Evolutionary conservation across 2,797 vertebrate genomes (phyloP), one percentile per base, ranked within the genome.

Genomic region (Gymnopithys bicolor): DNA sequence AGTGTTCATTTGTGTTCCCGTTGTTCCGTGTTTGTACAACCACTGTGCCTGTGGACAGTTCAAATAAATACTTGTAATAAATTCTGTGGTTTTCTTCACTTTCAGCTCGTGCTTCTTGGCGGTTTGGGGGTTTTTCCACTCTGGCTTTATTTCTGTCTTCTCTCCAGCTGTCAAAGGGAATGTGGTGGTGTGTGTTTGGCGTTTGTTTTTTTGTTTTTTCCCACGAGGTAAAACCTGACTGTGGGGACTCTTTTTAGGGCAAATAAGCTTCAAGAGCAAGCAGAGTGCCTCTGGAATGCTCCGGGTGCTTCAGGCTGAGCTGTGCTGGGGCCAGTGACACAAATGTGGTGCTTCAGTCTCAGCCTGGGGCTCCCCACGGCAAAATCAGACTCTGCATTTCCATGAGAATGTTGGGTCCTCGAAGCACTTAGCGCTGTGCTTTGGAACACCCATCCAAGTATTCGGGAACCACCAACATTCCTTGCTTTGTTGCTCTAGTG

Each of bases 1-100:
- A 83, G 82, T 84, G 95, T 93, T 95, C 96, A 39, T 93, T 96
- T 94, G 66, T 94, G 94, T 96, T 97, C 64, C 91, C 22, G 94
- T 95, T 30, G 22, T 46, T 94, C 55, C 6, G 22, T 90, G 76
- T 84, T 96, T 93, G 78, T 93, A 81, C 59, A 87, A 35, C 73
- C 66, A 35, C 74, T 49, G 28, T 81, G 87, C 41, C 87, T 90
- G 80, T 78, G 70, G 91, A 93, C 41, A 59, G 87, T 23, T 76
- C 62, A 94, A 90, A 80, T 58, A 79, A 82, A 23, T 49, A 59
- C 49, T 81, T 75, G 45, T 3, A 81, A 71, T 83, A 77, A 86
- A 83, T 78, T 82, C 69, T 69, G 86, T 78, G 78, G 70, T 27
- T 93, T 92, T 83, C 58, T 93, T 91, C 33, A 58, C 74, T 97